A percentile compares a stretch with the other conserved stretches of the same genome.
These are phyloP conservation scores for Silurus aristotelis DNA, from an alignment of 2,797 vertebrate genomes.

Conservation along the genomic window DNA sequence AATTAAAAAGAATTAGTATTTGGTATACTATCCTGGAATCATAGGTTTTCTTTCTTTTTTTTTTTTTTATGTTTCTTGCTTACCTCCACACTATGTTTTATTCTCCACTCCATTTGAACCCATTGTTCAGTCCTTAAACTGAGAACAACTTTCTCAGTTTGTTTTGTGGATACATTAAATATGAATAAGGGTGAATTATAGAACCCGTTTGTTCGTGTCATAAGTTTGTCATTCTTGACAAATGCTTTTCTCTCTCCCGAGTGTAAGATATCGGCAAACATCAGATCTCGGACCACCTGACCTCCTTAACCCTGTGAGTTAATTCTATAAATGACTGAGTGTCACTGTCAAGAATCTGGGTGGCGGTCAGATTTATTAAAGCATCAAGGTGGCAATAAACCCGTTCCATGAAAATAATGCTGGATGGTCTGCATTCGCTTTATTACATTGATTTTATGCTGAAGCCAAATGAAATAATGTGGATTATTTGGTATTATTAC, in stretches of 20 bases:
- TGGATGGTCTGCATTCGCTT: neutral
- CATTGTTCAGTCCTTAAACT: slow-evolving; percentile 42
- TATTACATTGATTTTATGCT: slow-evolving; percentile 49
- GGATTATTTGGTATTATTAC: slow-evolving; percentile 65
- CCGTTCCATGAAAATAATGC: slow-evolving; percentile 21
- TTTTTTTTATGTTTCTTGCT: neutral
- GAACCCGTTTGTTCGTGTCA: slow-evolving; percentile 36
- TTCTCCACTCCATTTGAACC: neutral
- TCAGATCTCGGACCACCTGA: slow-evolving; percentile 49
- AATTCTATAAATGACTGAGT: slow-evolving; percentile 33
- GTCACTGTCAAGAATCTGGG: slow-evolving; percentile 43
- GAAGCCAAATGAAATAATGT: slow-evolving; percentile 55
- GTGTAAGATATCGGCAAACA: slow-evolving; percentile 50
- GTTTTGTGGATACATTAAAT: slow-evolving; percentile 49
- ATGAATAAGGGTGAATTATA: slow-evolving; percentile 48
- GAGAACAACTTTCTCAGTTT: slow-evolving; percentile 49
- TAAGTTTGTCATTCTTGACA: slow-evolving; percentile 43
- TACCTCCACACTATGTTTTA: neutral
- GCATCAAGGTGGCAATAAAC: slow-evolving; percentile 19
- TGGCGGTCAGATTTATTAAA: slow-evolving; percentile 38
- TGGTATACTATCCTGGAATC: neutral
- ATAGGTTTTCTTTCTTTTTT: neutral
- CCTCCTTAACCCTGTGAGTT: slow-evolving; percentile 35
- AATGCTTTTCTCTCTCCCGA: slow-evolving; percentile 42
- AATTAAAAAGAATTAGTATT: too few species aligned